Percentiles rank a stretch among this genome's conserved stretches.
These are phyloP conservation scores for Diarsia brunnea DNA, from an alignment of 2,888 invertebrate genomes.

Conservation along the genomic window DNA sequence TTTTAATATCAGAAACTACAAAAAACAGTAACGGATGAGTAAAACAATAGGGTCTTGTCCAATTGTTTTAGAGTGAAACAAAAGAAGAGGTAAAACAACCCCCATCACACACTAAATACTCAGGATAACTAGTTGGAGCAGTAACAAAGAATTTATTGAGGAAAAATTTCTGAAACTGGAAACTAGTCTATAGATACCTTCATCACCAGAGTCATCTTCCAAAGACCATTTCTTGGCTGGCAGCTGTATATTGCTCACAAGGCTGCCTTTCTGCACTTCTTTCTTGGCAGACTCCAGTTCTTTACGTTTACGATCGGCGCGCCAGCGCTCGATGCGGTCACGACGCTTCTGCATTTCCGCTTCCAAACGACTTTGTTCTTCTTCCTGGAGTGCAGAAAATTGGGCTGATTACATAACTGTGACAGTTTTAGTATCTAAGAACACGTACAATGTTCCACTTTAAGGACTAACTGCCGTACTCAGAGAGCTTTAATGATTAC, in stretches of 20 bases:
- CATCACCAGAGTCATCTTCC: slow-evolving; percentile 98
- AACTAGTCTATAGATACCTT: slow-evolving; percentile 85
- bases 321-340: slow-evolving; percentile 98
- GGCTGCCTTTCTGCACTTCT: slow-evolving; percentile 93
- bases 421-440: not conserved
- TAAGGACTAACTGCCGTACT: too few species aligned
- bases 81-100: too few species aligned
- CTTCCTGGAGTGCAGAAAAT: slow-evolving; percentile 91
- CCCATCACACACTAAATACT: too few species aligned
- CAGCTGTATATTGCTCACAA: slow-evolving; percentile 91
- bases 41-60: not conserved
- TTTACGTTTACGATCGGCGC: slow-evolving; percentile 97
- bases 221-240: slow-evolving; percentile 97
- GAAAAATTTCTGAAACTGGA: too few species aligned
- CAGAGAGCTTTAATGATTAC: too few species aligned
- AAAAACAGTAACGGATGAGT: not conserved
- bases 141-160: too few species aligned
- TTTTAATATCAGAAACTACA: too few species aligned
- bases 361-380: slow-evolving; percentile 97
- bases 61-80: too few species aligned
- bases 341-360: slow-evolving; percentile 98
- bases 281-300: slow-evolving; percentile 95
- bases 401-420: not conserved
- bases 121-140: too few species aligned
- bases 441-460: too few species aligned